These are phyloP conservation scores for Anoplophora glabripennis DNA, from an alignment of 1,140 invertebrate genomes.

Conservation along the genomic window DNA sequence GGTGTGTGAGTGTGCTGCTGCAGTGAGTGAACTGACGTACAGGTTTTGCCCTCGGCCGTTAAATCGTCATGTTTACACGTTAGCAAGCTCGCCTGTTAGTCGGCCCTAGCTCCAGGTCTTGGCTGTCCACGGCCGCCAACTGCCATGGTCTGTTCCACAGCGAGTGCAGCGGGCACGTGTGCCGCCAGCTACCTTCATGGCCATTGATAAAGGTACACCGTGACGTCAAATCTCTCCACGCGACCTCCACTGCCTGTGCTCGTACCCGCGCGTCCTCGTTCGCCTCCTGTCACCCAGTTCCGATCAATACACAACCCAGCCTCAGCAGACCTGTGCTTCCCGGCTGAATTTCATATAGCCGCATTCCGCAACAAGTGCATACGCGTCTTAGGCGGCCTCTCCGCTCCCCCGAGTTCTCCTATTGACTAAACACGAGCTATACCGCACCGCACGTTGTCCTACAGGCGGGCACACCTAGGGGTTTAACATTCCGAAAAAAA, in stretches of 20 bases:
- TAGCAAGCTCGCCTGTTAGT: neutral
- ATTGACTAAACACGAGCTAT: no score
- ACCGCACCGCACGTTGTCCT: no score
- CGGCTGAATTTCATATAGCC: slow-evolving; percentile 5
- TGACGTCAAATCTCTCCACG: slow-evolving; percentile 34
- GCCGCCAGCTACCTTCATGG: slow-evolving; percentile 46
- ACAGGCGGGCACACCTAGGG: no score
- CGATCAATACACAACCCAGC: slow-evolving; percentile 13
- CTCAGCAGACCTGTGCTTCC: slow-evolving; percentile 10
- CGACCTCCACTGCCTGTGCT: neutral
- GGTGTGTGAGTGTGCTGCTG: slow-evolving; percentile 9
- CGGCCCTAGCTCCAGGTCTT: neutral
- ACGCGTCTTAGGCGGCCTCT: no score
- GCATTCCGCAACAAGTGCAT: slow-evolving; percentile 12
- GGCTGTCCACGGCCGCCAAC: neutral
- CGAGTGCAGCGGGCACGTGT: slow-evolving; percentile 42
- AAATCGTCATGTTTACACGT: slow-evolving; percentile 1
- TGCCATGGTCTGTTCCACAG: slow-evolving; percentile 9
- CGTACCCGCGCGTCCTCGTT: neutral
- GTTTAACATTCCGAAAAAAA: no score
- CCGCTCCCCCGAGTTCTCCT: no score
- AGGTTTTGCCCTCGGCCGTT: neutral
- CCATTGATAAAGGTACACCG: slow-evolving; percentile 48
- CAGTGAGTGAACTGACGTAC: slow-evolving; percentile 11
- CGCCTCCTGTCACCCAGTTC: neutral